Evolutionary conservation across 2,113 vertebrate genomes (phyloP).

Genomic region (Tychaedon coryphoeus): DNA sequence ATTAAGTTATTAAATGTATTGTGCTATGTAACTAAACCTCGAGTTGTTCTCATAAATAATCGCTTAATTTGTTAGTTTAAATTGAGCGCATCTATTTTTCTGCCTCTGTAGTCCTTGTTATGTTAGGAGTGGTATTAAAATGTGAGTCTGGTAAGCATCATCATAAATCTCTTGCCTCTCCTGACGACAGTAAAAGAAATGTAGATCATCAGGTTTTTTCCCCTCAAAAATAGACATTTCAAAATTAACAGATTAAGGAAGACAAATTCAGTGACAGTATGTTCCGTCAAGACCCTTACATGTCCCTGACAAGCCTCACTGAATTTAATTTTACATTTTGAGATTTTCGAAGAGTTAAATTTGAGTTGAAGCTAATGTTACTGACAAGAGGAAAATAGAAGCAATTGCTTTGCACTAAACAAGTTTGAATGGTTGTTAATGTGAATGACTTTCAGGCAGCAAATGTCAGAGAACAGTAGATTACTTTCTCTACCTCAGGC

Average conservation of each 20-base stretch:
- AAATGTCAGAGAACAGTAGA: constrained; percentile 77
- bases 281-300: constrained; percentile 11
- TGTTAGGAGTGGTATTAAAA: constrained; percentile 3
- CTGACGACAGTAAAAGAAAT: not conserved
- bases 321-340: constrained; percentile 51
- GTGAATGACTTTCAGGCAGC: constrained; percentile 76
- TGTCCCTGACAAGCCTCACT: constrained; percentile 25
- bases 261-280: constrained; percentile 10
- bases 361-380: constrained; percentile 71
- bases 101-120: not conserved
- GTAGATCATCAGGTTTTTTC: not conserved
- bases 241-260: constrained; percentile 56
- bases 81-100: constrained; percentile 41
- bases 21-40: constrained; percentile 58
- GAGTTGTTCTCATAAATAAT: constrained; percentile 55
- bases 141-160: not conserved
- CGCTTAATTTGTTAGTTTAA: constrained; percentile 43
- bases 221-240: constrained; percentile 34
- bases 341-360: constrained; percentile 67
- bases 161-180: constrained; percentile 2
- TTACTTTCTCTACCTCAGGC: constrained; percentile 79
- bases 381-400: constrained; percentile 70
- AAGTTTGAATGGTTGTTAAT: constrained; percentile 78
- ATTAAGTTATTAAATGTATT: constrained; percentile 70
- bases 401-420: constrained; percentile 75